Percentiles rank a stretch among this genome's conserved stretches.
These are phyloP conservation scores for Lontra canadensis DNA, from an alignment of 2,113 vertebrate genomes.

Conservation along the genomic window DNA sequence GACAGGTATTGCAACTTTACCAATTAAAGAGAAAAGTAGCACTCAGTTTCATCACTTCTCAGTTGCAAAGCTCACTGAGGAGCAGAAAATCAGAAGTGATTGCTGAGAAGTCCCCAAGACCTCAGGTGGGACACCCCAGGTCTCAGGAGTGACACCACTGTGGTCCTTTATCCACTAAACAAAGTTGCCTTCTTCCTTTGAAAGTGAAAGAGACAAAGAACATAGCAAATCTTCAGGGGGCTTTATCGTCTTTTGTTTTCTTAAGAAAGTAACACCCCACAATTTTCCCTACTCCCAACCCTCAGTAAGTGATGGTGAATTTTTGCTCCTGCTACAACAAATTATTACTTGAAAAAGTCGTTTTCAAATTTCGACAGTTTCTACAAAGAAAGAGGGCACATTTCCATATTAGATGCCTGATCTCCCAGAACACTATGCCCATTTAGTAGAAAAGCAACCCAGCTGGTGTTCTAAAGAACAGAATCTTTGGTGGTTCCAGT, in stretches of 20 bases:
- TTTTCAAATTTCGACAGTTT: conserved; percentile 44
- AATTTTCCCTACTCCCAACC: neutral
- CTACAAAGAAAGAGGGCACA: conserved; percentile 43
- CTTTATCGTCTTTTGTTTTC: neutral
- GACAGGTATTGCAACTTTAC: neutral
- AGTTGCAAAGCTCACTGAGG: neutral
- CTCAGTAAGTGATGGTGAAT: neutral
- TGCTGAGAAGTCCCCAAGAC: neutral
- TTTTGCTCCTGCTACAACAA: conserved; percentile 24
- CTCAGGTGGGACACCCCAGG: too few relatives aligned
- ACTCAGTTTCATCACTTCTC: neutral
- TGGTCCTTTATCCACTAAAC: neutral
- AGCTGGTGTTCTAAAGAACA: conserved; percentile 49
- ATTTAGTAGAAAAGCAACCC: conserved; percentile 43
- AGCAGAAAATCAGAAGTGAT: neutral
- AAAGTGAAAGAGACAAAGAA: neutral
- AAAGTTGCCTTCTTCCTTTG: conserved; percentile 4
- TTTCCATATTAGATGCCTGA: conserved; percentile 13
- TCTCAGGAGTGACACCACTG: neutral
- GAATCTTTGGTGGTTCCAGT: neutral
- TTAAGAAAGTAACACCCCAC: conserved; percentile 14
- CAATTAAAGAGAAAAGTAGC: neutral
- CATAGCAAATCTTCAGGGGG: neutral
- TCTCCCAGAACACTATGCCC: neutral
- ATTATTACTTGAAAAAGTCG: conserved; percentile 47